Evolutionary conservation across 2,888 invertebrate species (phyloP).

Genomic region (Leptarthrus brevirostris): DNA sequence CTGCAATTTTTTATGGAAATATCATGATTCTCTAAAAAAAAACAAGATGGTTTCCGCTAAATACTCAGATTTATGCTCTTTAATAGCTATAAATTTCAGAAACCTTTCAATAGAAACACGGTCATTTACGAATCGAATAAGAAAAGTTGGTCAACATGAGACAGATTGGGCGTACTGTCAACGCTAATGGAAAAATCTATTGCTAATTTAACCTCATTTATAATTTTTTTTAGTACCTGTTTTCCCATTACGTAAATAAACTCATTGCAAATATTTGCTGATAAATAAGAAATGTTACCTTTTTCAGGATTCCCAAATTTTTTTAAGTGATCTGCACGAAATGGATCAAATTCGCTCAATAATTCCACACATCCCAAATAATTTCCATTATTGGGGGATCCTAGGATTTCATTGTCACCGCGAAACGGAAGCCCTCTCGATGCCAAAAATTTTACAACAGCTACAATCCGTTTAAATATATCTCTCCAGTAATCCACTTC

Average conservation of each 20-base stretch:
- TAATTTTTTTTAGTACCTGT: background rate
- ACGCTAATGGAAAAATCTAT: no score
- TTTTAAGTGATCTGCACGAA: no score
- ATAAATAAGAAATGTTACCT: constrained; percentile 38
- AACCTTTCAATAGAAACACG: constrained; percentile 18
- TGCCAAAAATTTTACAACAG: constrained; percentile 40
- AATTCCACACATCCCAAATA: no score
- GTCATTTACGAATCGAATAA: background rate
- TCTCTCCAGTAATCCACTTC: constrained; percentile 48
- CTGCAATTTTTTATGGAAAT: constrained; percentile 26
- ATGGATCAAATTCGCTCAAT: no score
- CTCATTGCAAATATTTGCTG: constrained; percentile 48
- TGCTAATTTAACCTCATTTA: background rate
- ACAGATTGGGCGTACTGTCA: background rate
- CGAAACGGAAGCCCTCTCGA: constrained; percentile 29
- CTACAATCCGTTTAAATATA: constrained; percentile 40
- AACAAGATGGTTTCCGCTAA: constrained; percentile 40
- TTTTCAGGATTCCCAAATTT: no score
- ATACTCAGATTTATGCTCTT: constrained; percentile 38
- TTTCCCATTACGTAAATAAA: constrained; percentile 45
- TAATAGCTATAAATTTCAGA: constrained; percentile 37
- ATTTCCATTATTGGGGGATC: no score
- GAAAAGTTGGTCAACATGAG: background rate
- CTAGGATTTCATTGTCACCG: constrained; percentile 47
- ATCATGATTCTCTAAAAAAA: constrained; percentile 22